Evolutionary conservation across 2,113 vertebrate species (phyloP).

Genomic region (Brachyhypopomus gauderio): DNA sequence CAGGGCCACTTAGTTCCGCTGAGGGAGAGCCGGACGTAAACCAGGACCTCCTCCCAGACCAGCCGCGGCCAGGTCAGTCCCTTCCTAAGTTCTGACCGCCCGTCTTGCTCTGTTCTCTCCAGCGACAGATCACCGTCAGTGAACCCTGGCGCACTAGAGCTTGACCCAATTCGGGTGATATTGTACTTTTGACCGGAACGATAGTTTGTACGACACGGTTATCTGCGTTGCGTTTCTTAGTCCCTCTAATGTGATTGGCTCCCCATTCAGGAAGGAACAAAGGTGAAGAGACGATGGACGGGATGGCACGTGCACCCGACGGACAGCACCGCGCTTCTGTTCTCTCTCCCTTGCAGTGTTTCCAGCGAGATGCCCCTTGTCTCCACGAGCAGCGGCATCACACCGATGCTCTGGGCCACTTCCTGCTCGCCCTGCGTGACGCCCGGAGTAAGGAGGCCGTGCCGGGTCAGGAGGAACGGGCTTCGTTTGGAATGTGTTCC

Average conservation of each 20-base stretch:
- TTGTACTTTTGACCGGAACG: background rate
- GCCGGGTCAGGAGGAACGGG: conserved; percentile 36
- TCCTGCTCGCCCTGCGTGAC: conserved; percentile 57
- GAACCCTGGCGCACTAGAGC: no score
- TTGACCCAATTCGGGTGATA: background rate
- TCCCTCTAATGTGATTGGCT: background rate
- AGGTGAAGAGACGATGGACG: background rate
- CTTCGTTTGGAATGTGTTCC: conserved; percentile 67
- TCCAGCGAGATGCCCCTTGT: conserved; percentile 29
- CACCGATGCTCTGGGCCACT: conserved; percentile 46
- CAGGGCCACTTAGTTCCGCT: conserved; percentile 26
- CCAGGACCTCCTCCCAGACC: conserved; percentile 10
- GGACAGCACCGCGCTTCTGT: background rate
- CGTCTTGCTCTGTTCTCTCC: background rate
- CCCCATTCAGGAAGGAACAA: conserved; percentile 8
- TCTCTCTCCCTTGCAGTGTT: background rate
- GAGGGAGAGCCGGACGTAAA: conserved; percentile 26
- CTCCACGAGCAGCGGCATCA: background rate
- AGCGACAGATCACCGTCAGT: background rate
- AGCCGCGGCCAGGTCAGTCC: conserved; percentile 63
- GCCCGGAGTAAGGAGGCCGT: conserved; percentile 30
- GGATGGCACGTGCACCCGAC: background rate
- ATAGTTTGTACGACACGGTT: background rate
- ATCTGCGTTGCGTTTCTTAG: background rate
- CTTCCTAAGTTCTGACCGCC: background rate